Percentiles rank a stretch among this genome's conserved stretches.
phyloP scores from a whole-genome alignment of 1,140 invertebrate genomes.

The Polypedilum vanderplanki region DNA sequence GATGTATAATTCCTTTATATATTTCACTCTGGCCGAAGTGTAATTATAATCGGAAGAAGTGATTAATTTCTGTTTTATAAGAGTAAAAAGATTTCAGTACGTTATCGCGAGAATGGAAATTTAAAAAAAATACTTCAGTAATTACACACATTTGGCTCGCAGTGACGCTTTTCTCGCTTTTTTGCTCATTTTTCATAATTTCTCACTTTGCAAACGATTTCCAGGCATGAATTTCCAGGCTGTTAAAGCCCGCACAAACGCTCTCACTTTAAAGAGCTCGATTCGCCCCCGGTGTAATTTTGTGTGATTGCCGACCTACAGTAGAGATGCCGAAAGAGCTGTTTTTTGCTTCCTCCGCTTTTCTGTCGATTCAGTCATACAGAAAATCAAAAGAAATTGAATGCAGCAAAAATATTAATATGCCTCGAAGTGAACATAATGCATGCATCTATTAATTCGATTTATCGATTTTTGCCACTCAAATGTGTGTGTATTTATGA shows the following conservation, averaged over 20 bases:
- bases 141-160: constrained; percentile 1
- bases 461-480: neutral
- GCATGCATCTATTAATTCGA: neutral
- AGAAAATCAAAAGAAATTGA: neutral
- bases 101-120: neutral
- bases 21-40: neutral
- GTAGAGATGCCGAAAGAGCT: neutral
- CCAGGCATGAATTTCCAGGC: neutral
- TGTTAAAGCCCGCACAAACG: neutral
- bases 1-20: neutral
- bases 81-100: neutral
- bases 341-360: too few species aligned
- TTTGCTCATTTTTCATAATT: constrained; percentile 13
- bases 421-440: neutral
- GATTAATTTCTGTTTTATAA: constrained; percentile 1
- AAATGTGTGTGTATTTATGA: too few species aligned
- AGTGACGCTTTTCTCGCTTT: neutral
- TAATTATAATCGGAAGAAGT: constrained; percentile 18
- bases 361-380: neutral
- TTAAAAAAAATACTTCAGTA: neutral
- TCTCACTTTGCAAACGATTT: neutral
- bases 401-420: constrained; percentile 10
- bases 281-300: neutral
- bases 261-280: neutral
- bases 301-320: neutral